Percentiles rank a stretch among this genome's conserved stretches.
Conservation (phyloP, 2,797 vertebrate genomes). For the Gymnothorax reevesii region DNA sequence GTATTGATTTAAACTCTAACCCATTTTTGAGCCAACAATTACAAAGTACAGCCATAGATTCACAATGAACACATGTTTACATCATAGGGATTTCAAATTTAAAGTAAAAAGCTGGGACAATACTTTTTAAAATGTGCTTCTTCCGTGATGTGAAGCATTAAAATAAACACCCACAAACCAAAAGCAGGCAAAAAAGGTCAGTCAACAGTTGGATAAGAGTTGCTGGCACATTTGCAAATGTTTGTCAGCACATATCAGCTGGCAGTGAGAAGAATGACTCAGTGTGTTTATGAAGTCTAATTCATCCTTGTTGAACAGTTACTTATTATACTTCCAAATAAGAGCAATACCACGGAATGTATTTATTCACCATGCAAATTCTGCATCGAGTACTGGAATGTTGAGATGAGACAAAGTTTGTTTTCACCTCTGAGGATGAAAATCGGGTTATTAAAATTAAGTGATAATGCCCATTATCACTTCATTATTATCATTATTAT, state of each 20-base stretch:
- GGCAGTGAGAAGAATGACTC: background rate
- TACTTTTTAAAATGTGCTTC: background rate
- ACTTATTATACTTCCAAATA: background rate
- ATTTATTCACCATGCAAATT: background rate
- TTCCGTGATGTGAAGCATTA: background rate
- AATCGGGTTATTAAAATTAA: background rate
- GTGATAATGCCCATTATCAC: background rate
- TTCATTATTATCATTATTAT: background rate
- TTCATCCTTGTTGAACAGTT: background rate
- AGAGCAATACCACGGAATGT: background rate
- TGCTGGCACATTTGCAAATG: background rate
- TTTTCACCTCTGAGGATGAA: background rate
- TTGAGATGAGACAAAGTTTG: background rate
- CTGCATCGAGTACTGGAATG: background rate
- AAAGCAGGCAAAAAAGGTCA: background rate
- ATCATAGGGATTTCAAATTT: background rate
- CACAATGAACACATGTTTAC: background rate
- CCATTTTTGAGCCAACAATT: background rate
- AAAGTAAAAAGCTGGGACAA: background rate
- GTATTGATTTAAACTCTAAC: background rate
- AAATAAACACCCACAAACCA: background rate
- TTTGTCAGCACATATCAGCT: background rate
- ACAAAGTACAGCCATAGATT: background rate
- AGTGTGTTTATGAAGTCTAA: slow-evolving; percentile 4
- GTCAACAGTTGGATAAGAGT: background rate